Conservation (phyloP, 2,113 vertebrate genomes). For the Cynocephalus volans region DNA sequence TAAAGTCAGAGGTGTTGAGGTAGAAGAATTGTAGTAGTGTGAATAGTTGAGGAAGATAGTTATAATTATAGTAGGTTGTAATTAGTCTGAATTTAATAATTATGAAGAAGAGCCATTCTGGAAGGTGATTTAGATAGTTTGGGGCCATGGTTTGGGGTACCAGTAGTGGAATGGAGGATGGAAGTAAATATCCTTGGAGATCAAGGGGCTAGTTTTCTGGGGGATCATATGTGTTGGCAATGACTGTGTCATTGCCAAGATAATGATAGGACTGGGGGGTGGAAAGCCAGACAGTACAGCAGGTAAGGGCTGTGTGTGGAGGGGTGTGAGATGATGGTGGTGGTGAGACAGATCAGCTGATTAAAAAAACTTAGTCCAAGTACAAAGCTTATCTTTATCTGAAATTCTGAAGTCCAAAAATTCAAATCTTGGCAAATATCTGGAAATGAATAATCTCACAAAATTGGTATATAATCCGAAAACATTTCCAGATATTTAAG, state of each 20-base stretch:
- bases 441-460: background rate
- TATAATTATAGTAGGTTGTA: background rate
- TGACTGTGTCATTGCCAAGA: too few relatives aligned
- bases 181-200: background rate
- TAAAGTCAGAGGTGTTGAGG: background rate
- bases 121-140: background rate
- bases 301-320: background rate
- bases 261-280: too few relatives aligned
- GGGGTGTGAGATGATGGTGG: background rate
- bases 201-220: background rate
- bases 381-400: background rate
- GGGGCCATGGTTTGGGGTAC: too few relatives aligned
- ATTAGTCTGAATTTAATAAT: background rate
- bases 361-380: background rate
- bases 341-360: background rate
- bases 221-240: background rate
- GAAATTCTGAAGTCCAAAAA: background rate
- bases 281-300: background rate
- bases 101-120: background rate
- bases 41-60: background rate
- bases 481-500: conserved; percentile 15
- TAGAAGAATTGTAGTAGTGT: background rate
- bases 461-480: background rate
- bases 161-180: background rate
- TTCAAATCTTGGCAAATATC: background rate